phyloP scores from a whole-genome alignment of 2,797 vertebrate genomes.

The Dendrocincla tyrannina region DNA sequence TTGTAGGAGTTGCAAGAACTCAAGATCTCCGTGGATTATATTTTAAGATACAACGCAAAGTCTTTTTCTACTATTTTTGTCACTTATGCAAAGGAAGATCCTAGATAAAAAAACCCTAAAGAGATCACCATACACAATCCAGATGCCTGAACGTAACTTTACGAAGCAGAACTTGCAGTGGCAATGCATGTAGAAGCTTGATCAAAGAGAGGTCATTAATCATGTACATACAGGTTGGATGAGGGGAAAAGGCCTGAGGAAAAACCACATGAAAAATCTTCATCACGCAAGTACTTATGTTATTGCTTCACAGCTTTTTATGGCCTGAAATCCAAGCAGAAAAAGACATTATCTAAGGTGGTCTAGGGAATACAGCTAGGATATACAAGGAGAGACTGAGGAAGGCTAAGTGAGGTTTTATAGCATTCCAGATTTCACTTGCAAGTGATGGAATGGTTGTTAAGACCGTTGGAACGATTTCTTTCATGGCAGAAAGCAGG shows the following conservation, averaged over 20 bases:
- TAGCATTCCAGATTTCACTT: background rate
- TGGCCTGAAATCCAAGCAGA: constrained; percentile 7
- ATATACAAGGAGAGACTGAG: background rate
- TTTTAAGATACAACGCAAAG: background rate
- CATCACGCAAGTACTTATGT: background rate
- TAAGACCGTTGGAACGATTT: background rate
- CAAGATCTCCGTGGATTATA: background rate
- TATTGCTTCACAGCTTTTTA: constrained; percentile 48
- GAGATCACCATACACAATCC: background rate
- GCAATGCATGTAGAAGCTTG: constrained; percentile 56
- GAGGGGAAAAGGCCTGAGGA: constrained; percentile 54
- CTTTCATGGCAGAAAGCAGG: constrained; percentile 15
- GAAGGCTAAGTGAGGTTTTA: constrained; percentile 15
- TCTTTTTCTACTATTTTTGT: background rate
- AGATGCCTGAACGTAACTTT: constrained; percentile 25
- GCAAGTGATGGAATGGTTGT: background rate
- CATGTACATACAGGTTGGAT: constrained; percentile 47
- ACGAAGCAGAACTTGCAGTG: constrained; percentile 51
- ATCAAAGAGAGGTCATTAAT: constrained; percentile 60
- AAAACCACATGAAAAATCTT: constrained; percentile 49
- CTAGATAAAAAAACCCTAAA: background rate
- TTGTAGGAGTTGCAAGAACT: background rate
- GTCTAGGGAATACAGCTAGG: constrained; percentile 8
- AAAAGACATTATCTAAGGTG: constrained; percentile 31
- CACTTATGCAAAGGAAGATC: background rate